Base-by-base conservation (phyloP, 2,113 vertebrate genomes). In the Alouatta palliata region DNA sequence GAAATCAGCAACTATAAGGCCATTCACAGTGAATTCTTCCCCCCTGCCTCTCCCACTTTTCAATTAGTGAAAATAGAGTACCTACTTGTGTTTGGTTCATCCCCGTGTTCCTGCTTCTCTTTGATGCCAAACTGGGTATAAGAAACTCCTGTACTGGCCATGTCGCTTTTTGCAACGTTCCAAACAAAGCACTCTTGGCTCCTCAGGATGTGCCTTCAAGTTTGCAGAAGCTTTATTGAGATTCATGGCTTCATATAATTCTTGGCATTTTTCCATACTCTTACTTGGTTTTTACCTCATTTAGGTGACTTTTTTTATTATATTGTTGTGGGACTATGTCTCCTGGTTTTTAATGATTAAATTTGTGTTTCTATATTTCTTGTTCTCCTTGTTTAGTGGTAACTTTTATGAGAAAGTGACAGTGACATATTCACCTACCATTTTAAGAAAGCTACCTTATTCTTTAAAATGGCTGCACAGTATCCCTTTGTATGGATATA, bases 361-460 rank as follows among this genome's bases (percentile, higher is more conserved):
- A 37, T 88, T 94, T 58, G 13, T 82, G 79, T 85, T 93, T 70
- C 40, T 77, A 0, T 54, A 25, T 91, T 68, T 93, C 32, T 77
- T 58, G 4, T 86, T 88, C 37, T 97, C 27, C 37, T 85, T 92
- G 20, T 71, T 81, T 73, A 27, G n/a, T 90, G 64, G 30, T 81
- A 30, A 54, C 12, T 73, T 82, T 49, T 66, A 49, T 52, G 82
- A 90, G 49, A 8, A 81, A 75, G 32, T 58, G 40, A 32, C 92
- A 96, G 27, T 83, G 17, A 64, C 11, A 20, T 71, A 49, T 35
- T 94, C 21, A 73, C 68, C 71, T 79, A 43, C 61, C 88, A 66
- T 90, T 56, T 92, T 83, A 80, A 92, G 45, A 94, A 2, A 83
- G 40, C 81, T 91, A 56, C 64, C 32, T 90, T 16, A 76, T 88